Evolutionary conservation across 2,113 vertebrate genomes (phyloP), one percentile per base, ranked within the genome.

Genomic region (Melozone crissalis): DNA sequence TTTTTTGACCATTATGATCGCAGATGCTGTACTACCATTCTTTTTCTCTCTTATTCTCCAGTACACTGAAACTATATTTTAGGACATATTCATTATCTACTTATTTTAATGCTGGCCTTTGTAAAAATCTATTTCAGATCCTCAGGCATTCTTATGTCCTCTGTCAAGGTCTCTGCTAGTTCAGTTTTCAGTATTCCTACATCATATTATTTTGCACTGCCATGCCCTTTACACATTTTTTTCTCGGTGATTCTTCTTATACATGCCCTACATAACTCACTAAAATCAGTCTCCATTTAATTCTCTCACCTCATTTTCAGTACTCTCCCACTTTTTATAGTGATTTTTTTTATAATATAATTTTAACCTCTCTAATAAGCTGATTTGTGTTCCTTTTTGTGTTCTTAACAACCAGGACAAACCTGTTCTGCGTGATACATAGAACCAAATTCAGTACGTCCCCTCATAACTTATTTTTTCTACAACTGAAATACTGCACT

Each of bases 221-320:
- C 20, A 66, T 84, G 68, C 39, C 68, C 78, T 93, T 92, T 80
- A 87, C 54, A 58, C 79, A 75, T 92, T 95, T 91, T 89, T 41
- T 35, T 94, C 52, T 84, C 44, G 49, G 41, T 58, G 80, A 81
- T 91, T 92, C 44, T 92, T 91, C 72, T 72, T 87, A 61, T 49
- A 72, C 73, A 57, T 89, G 68, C 39, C 80, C 52, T 78, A 92
- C 47, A 46, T 92, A 82, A 87, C 49, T 87, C 58, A 46, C 31
- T 54, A 68, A 91, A 74, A 89, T n/a, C 28, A 92, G n/a, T 75
- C 44, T 82, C n/a, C 1, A 2, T 87, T 94, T 92, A 37, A 79
- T 79, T 41, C 16, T 89, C 65, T 89, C 0, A 0, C 35, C 14
- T 81, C 5, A 9, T 37, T 62, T 74, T 91, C 3, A 21, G 37